Base-by-base conservation (phyloP, 2,797 vertebrate genomes). In the Sebastes cheni region DNA sequence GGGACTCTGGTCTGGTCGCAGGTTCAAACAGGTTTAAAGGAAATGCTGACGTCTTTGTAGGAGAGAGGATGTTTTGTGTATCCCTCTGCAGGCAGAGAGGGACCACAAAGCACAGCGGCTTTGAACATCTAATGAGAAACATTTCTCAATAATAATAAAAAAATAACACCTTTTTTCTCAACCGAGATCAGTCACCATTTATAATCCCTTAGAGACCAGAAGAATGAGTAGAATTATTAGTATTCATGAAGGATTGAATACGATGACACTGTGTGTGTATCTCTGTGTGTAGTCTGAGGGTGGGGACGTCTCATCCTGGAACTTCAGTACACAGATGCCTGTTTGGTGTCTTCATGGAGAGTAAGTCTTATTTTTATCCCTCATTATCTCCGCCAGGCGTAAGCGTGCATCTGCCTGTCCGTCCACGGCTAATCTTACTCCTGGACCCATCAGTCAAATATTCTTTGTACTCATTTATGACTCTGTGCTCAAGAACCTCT, bases 111-210 rank as follows among this genome's bases (percentile, higher is more conserved):
- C 75, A 70, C 56, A 1, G 20, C 5, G 60, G 71, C 87, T 88
- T 89, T 91, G 77, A 91, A 85, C 67, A 77, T 81, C 66, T 83
- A 86, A 83, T 86, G 75, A 76, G 23, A 84, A 89, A 69, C 56
- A 77, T 77, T 75, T 75, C 12, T 72, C 52, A 32, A 67, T 76
- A 60, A 54, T 81, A 72, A 60, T 42, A 54, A 58, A 67, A 67
- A 50, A 20, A 75, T 22, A 64, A 74, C n/a, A 29, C 46, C 23
- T 27, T 68, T 73, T 70, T 79, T 56, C 66, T 64, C 54, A 75
- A 20, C 12, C 42, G 55, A 79, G 71, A 75, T 84, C 83, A 77
- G 68, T 81, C 56, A 54, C 50, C 39, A 50, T 66, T 72, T 61
- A 62, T 72, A 79, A 67, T 79, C 72, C 84, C 80, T 86, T 65